phyloP scores from a whole-genome alignment of 2,888 invertebrate genomes.

The Brenthis hecate region DNA sequence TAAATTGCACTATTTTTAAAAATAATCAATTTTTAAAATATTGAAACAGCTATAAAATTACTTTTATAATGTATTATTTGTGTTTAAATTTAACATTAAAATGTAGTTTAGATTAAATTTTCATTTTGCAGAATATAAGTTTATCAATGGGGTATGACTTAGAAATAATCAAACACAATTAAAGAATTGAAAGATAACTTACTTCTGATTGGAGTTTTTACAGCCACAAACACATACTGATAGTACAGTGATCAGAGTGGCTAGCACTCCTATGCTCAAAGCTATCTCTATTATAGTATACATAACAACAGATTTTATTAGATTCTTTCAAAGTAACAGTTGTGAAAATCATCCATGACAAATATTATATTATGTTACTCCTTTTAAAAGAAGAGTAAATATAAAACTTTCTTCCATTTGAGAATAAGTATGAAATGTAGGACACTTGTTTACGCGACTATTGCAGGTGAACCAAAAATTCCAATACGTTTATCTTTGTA shows the following conservation, averaged over 20 bases:
- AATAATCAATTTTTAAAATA: too few relatives aligned
- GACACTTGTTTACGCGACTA: constrained; percentile 52
- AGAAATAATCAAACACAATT: too few relatives aligned
- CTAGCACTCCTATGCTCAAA: constrained; percentile 71
- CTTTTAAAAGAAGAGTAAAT: constrained; percentile 62
- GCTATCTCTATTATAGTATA: constrained; percentile 73
- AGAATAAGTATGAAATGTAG: constrained; percentile 71
- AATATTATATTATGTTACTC: constrained; percentile 59
- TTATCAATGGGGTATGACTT: too few relatives aligned
- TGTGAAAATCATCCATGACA: constrained; percentile 59
- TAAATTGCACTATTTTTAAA: too few relatives aligned
- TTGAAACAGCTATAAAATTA: too few relatives aligned
- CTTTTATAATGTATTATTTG: too few relatives aligned
- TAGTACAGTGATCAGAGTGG: constrained; percentile 77
- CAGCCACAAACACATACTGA: constrained; percentile 89
- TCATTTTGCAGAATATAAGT: too few relatives aligned
- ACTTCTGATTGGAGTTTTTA: constrained; percentile 89
- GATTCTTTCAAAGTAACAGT: constrained; percentile 47
- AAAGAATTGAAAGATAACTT: constrained; percentile 51
- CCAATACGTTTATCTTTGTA: constrained; percentile 8
- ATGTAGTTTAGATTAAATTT: too few relatives aligned
- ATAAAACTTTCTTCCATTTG: constrained; percentile 77
- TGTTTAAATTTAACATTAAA: too few relatives aligned
- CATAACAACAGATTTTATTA: constrained; percentile 68
- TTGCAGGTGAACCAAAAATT: constrained; percentile 28